These are phyloP conservation scores for Tachycineta bicolor DNA, from an alignment of 2,113 vertebrate species.

Conservation along the genomic window DNA sequence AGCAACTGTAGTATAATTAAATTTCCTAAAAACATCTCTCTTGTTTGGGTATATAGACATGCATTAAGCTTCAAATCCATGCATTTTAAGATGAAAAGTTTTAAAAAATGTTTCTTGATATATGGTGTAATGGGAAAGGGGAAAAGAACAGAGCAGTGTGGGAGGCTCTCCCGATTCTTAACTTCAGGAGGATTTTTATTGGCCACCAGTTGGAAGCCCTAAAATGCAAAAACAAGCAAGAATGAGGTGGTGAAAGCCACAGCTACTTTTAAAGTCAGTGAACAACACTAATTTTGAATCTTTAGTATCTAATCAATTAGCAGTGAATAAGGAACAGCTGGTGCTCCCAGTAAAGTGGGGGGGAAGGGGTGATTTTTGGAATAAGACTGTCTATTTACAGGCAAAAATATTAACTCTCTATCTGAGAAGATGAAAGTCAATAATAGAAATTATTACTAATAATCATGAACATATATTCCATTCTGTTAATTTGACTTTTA, in stretches of 20 bases:
- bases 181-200: not conserved
- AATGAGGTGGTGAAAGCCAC: not conserved
- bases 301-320: conserved; percentile 5
- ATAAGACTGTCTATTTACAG: not conserved
- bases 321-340: not conserved
- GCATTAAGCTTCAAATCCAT: not conserved
- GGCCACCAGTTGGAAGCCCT: not conserved
- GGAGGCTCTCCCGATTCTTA: not conserved
- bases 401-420: not conserved
- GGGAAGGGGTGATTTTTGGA: not conserved
- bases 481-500: not conserved
- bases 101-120: not conserved
- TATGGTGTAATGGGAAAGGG: not conserved
- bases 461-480: not conserved
- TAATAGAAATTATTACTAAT: not conserved
- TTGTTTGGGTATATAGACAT: not conserved
- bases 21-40: not conserved
- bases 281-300: not conserved
- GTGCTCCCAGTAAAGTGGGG: not conserved
- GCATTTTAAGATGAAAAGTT: not conserved
- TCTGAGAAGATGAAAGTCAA: not conserved
- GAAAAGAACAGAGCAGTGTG: fast-evolving
- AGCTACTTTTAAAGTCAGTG: not conserved
- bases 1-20: not conserved
- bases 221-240: not conserved